Percentiles rank a stretch among this genome's conserved stretches.
Conservation (phyloP, 1,140 invertebrate species). For the Zaprionus ghesquierei region DNA sequence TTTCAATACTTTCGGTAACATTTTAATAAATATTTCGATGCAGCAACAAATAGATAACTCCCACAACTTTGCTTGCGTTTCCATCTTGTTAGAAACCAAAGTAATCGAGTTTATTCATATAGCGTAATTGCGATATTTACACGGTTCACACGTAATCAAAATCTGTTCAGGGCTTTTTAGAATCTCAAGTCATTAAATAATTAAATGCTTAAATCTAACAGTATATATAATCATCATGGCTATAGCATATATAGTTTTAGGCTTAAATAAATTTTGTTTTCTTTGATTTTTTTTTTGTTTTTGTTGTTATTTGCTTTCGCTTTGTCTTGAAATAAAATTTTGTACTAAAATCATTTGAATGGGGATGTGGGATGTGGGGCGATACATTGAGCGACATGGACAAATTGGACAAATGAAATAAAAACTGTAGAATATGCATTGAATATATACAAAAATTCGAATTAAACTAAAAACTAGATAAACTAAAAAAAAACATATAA, state of each 20-base stretch:
- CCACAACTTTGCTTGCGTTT: constrained; percentile 28
- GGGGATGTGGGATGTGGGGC: background rate
- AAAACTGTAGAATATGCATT: constrained; percentile 14
- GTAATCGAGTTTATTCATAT: constrained; percentile 69
- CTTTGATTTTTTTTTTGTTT: background rate
- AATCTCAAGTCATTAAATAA: constrained; percentile 29
- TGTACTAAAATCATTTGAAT: constrained; percentile 59
- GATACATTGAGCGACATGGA: background rate
- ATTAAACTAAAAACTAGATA: constrained; percentile 28
- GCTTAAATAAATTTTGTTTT: constrained; percentile 5
- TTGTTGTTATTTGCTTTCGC: no score
- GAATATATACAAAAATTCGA: constrained; percentile 64
- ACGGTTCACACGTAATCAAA: constrained; percentile 77
- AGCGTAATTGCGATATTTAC: constrained; percentile 63
- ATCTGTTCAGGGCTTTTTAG: constrained; percentile 22
- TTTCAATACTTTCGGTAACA: no score
- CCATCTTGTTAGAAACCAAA: constrained; percentile 54
- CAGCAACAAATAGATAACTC: background rate
- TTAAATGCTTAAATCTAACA: constrained; percentile 25
- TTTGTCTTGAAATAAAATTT: constrained; percentile 44
- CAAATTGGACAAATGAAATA: background rate
- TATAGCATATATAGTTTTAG: background rate
- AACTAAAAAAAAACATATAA: constrained; percentile 19
- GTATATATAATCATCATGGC: constrained; percentile 3
- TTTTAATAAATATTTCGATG: no score